Percentiles rank a stretch among this genome's conserved stretches.
phyloP scores from a whole-genome alignment of 2,113 vertebrate genomes.

The Halcyon senegalensis region DNA sequence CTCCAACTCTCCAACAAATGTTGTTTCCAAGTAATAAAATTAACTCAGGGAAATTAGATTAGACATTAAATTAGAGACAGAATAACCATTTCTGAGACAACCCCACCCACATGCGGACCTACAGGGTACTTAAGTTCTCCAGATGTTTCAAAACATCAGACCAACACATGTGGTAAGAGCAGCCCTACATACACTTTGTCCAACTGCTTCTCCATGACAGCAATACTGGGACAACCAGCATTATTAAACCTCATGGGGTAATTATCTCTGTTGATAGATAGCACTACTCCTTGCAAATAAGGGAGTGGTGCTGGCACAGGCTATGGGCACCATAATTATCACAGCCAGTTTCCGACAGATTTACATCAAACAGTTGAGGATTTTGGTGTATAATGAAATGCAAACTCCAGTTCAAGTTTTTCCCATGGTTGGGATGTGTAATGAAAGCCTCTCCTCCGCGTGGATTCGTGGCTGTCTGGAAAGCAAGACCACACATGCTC shows the following conservation, averaged over 20 bases:
- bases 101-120: not conserved
- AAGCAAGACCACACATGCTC: constrained; percentile 37
- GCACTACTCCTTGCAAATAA: constrained; percentile 57
- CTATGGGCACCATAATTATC: not conserved
- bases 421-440: constrained; percentile 31
- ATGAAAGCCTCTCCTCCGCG: not conserved
- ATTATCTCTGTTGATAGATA: not conserved
- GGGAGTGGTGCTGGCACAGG: constrained; percentile 54
- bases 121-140: not conserved
- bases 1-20: not conserved
- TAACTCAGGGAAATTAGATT: not conserved
- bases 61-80: not conserved
- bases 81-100: not conserved
- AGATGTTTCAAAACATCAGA: not conserved
- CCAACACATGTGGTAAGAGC: accelerated
- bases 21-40: not conserved
- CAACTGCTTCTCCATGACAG: not conserved
- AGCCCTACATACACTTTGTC: not conserved
- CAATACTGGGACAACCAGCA: not conserved
- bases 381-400: constrained; percentile 9
- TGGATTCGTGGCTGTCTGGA: not conserved
- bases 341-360: constrained; percentile 55
- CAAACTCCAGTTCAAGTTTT: constrained; percentile 17
- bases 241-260: not conserved
- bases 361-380: constrained; percentile 51